Base-by-base conservation (phyloP, 1,140 invertebrate species). In the Drosophila mayri region DNA sequence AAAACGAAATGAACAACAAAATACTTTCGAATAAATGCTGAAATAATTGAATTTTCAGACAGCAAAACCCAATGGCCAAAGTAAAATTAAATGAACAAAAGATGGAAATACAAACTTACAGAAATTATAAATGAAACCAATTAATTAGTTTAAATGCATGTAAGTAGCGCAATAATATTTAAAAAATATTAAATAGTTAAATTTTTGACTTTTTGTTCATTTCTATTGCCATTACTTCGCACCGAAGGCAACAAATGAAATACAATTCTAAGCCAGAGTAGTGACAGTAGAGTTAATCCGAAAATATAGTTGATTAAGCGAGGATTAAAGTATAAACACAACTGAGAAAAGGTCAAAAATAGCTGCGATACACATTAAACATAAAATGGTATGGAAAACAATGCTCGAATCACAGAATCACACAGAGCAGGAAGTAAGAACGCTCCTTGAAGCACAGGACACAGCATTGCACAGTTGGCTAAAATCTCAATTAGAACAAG, bases 321-420 rank as follows among this genome's bases (percentile, higher is more conserved):
- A 61, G 81, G 54, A 81, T 70, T 71, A 71, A 72, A 41, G 20
- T 40, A 72, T 72, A 38, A 50, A 76, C 35, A 72, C 65, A 76
- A 55, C 52, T 71, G 78, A 79, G 73, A 68, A 68, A 88, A 90
- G 88, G 90, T 91, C 88, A 91, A 91, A 91, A 91, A 91, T 91
- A 91, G 88, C 88, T 91, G 88, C 88, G 88, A 91, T 91, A 91
- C 73, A 90, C 76, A 60, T 87, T 64, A 76, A 86, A 88, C 22
- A 60, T 78, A 55, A 65, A 38, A 54, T 76, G 41, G 43, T 40
- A 68, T 47, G 28, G 2, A 76, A 75, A 59, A 57, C 47, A 58
- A 58, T 58, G 68, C 68, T 59, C 68, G 35, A 46, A 50, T 60
- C 22, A 40, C 41, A 49, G 35, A 32, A 40, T n/a, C 7, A 2